Evolutionary conservation across 2,113 vertebrate species (phyloP), one percentile per base, ranked within the genome.

Genomic region (Sylvia atricapilla): DNA sequence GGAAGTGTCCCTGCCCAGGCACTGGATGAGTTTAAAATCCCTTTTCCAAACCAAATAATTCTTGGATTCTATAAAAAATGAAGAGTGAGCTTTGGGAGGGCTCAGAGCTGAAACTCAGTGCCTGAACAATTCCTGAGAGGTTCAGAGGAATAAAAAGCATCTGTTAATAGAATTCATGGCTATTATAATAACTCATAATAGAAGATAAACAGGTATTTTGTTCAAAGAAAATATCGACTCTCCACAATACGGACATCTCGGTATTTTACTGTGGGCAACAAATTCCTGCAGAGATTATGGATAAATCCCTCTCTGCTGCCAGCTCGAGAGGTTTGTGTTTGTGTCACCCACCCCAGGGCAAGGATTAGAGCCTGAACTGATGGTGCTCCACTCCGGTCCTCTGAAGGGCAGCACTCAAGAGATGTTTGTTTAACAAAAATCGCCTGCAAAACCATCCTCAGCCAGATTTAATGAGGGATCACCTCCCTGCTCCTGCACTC

Each of bases 161-260:
- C 17, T 13, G 8, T 27, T 37, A 43, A 28, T 1, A 66, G 33
- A 67, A 22, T 11, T 39, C 10, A 6, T 16, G 13, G 2, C 22
- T 14, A 2, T n/a, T 20, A 44, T 7, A 37, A 23, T 3, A 28
- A 39, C 33, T 13, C 13, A 1, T 2, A 5, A 73, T 1, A 37
- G 23, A 37, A 72, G 64, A 63, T 4, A 13, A 79, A 53, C 0
- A 5, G 31, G 2, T 3, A 1, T 50, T 72, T 43, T 43, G 10
- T 2, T 16, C 11, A 60, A n/a, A 49, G 25, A 15, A 50, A 55
- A 46, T 2, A 7, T 0, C 5, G 3, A 0, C 13, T 4, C 8
- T 12, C 14, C 30, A 7, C 47, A 16, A 7, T 0, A 16, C 13
- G 15, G 3, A 23, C 25, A 30, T 3, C 7, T 18, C 41, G 5